Percentiles rank a stretch among this genome's conserved stretches.
Evolutionary conservation across 2,797 vertebrate genomes (phyloP).

Genomic region (Amazonetta brasiliensis): DNA sequence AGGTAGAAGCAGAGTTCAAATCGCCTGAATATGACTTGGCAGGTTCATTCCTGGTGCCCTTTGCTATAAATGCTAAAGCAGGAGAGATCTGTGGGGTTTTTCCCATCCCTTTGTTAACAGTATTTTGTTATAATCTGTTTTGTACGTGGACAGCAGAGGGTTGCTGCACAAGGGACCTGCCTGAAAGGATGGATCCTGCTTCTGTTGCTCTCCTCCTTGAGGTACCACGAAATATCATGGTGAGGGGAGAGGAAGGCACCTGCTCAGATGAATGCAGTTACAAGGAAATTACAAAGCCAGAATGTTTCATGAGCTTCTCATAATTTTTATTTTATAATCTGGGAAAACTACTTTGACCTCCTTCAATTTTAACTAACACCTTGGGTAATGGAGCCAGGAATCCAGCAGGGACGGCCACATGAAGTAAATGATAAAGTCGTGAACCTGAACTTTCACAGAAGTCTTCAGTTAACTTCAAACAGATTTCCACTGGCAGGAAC

Average conservation of each 20-base stretch:
- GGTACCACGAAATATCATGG: not conserved
- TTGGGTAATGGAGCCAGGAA: not conserved
- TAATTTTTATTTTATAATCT: not conserved
- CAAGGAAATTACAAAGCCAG: not conserved
- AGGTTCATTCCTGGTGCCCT: not conserved
- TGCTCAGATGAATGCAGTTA: not conserved
- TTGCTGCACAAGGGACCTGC: not conserved
- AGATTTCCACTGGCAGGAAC: not conserved
- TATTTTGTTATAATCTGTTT: not conserved
- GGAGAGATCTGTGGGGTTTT: not conserved
- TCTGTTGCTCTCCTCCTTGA: not conserved
- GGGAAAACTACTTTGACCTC: not conserved
- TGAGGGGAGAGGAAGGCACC: not conserved
- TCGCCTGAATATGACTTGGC: not conserved
- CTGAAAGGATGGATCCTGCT: not conserved
- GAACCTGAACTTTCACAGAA: not conserved
- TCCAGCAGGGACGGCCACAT: not conserved
- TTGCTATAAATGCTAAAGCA: not conserved
- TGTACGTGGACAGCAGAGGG: not conserved
- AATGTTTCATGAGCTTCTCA: not conserved
- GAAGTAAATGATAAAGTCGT: not conserved
- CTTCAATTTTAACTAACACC: not conserved
- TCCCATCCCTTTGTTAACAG: not conserved
- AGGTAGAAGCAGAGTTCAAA: constrained; percentile 27
- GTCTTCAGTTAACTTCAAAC: not conserved